Evolutionary conservation across 2,888 invertebrate species (phyloP), one percentile per base, ranked within the genome.

Genomic region (Napeogenes sylphis): DNA sequence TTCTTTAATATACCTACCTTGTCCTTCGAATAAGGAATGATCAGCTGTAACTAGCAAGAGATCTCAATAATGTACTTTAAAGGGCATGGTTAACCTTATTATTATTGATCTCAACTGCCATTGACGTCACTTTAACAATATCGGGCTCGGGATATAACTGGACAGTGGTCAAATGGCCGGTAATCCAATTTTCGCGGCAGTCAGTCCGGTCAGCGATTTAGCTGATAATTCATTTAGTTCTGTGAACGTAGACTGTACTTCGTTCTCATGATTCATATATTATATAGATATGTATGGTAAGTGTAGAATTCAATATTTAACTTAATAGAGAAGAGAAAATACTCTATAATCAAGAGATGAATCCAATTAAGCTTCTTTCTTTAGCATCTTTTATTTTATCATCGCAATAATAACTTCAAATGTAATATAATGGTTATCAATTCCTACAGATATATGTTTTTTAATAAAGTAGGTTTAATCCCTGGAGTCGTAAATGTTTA

Each of bases 401-500:
- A 42, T 42, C 3, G 10, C 12, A 42, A 42, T 10, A 42, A 42
- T 42, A 42, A 8, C 42, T 10, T 0, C 42, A 2, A 38, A 38
- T 42, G 10, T 42, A 42, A 42, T 21, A 21, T 42, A 42, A 10
- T 10, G 30, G 51, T 51, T 51, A 51, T 51, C 51, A 51, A 30
- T 51, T 51, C 51, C 51, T 51, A 75, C 71, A 75, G 71, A 75
- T 75, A 69, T 70, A 72, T 77, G 78, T 84, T 87, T 87, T 86
- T 88, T 87, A 85, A 87, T 87, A 87, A 85, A 84, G 80, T 59
- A 66, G 65, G 66, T 69, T 69, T 71, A 71, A 71, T 90, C 89
- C 87, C 83, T 76, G 74, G 75, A 69, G 72, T 88, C 89, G 87
- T 89, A 89, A 90, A 90, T 81, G 83, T 90, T 90, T 90, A 90